phyloP scores from a whole-genome alignment of 2,888 invertebrate genomes.

The Globia sparganii region DNA sequence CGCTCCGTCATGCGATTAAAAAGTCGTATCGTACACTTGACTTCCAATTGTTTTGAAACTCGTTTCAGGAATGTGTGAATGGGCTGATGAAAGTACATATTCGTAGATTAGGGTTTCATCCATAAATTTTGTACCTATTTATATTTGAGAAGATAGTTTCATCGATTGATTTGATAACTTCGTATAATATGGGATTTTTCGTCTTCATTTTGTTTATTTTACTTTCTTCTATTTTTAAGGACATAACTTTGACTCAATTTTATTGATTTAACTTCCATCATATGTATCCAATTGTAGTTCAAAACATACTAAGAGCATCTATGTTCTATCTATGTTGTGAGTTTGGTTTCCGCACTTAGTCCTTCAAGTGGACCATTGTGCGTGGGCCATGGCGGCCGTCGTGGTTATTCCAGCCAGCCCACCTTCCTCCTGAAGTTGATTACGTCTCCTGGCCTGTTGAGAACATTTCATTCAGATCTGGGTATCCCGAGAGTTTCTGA shows the following conservation, averaged over 20 bases:
- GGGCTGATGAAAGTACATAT: constrained; percentile 43
- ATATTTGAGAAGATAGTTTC: background rate
- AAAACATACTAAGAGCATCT: background rate
- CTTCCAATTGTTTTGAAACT: constrained; percentile 58
- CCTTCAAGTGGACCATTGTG: no score
- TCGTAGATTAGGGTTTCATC: constrained; percentile 24
- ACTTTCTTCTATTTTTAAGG: background rate
- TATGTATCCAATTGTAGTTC: background rate
- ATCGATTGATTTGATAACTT: background rate
- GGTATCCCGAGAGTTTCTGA: no score
- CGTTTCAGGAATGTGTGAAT: constrained; percentile 55
- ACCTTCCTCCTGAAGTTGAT: no score
- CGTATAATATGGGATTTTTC: background rate
- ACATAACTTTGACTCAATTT: background rate
- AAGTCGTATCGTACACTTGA: constrained; percentile 57
- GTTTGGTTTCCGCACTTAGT: no score
- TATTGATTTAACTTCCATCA: background rate
- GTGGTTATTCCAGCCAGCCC: no score
- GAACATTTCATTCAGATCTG: no score
- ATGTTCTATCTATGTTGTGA: no score
- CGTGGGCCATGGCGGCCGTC: no score
- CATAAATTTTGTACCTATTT: background rate
- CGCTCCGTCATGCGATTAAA: constrained; percentile 66
- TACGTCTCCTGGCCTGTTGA: no score
- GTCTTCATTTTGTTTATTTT: background rate